These are phyloP conservation scores for Scaptomyza polygonia DNA, from an alignment of 2,888 invertebrate species.

Conservation along the genomic window DNA sequence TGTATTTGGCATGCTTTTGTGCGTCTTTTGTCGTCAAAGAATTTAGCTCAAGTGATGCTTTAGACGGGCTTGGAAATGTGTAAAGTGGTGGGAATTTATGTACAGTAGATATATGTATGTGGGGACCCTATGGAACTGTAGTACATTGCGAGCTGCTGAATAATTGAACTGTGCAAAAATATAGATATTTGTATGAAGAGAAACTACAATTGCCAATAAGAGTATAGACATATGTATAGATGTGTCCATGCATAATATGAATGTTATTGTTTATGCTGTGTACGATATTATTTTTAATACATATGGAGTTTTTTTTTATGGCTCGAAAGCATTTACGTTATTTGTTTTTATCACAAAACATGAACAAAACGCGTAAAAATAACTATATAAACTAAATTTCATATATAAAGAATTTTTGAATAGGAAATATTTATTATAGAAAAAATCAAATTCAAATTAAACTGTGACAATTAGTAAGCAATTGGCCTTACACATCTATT, in stretches of 20 bases:
- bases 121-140: neutral
- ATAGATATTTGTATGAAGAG: constrained; percentile 3
- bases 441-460: no score
- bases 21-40: constrained; percentile 71
- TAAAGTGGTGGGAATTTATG: neutral
- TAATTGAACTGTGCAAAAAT: neutral
- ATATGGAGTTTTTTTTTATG: neutral
- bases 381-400: no score
- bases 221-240: neutral
- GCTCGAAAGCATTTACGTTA: neutral
- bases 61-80: constrained; percentile 16
- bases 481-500: no score
- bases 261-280: neutral
- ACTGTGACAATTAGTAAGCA: no score
- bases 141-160: neutral
- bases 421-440: no score
- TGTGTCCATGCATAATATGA: neutral
- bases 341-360: neutral
- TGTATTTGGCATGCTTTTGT: constrained; percentile 34
- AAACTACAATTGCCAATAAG: neutral
- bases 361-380: no score
- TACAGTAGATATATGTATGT: neutral
- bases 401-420: no score
- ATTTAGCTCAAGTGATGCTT: constrained; percentile 71
- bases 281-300: neutral